Evolutionary conservation across 2,797 vertebrate species (phyloP), one percentile per base, ranked within the genome.

Genomic region (Carduelis carduelis): DNA sequence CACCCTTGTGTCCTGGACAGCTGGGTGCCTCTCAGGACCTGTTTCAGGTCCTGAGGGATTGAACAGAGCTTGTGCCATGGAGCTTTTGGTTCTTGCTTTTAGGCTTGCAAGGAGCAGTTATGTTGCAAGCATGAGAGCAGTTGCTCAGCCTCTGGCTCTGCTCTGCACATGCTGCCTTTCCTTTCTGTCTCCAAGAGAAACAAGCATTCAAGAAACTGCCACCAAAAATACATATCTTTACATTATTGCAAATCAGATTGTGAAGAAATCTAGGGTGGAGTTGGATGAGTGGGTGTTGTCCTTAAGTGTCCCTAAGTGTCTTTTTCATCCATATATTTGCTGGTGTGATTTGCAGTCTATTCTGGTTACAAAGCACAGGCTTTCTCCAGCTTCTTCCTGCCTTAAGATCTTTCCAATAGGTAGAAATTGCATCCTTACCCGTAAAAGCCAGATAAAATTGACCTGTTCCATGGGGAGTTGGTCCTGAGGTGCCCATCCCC

Each of bases 11-110:
- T 66, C 32, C 63, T 60, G 27, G 39, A 69, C 19, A 64, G 15
- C 12, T 18, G 6, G 2, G 22, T 28, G 30, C 39, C 30, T 34
- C 7, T 1, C 0, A 0, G 26, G 34, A 35, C 11, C n/a, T 37
- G 11, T 28, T 77, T 65, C 34, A 66, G 8, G 69, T 14, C 11
- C 55, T 53, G 41, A 9, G 6, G 53, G 39, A 53, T 10, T n/a
- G n/a, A 52, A 39, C 30, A 46, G 18, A 8, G 8, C 3, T 61
- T 32, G 41, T 46, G 30, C 24, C 44, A 53, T 0, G 7, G 14
- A 68, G n/a, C 8, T 65, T 79, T 72, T 70, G 16, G 23, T 39
- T 24, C 10, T 22, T n/a, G 30, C 8, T 41, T 85, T 81, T 23
- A 68, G 57, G 43, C 89, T 91, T 93, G 50, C 46, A 50, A 83